A percentile compares a stretch with the other conserved stretches of the same genome.
phyloP scores from a whole-genome alignment of 2,113 vertebrate genomes.

The Tringa solitaria region DNA sequence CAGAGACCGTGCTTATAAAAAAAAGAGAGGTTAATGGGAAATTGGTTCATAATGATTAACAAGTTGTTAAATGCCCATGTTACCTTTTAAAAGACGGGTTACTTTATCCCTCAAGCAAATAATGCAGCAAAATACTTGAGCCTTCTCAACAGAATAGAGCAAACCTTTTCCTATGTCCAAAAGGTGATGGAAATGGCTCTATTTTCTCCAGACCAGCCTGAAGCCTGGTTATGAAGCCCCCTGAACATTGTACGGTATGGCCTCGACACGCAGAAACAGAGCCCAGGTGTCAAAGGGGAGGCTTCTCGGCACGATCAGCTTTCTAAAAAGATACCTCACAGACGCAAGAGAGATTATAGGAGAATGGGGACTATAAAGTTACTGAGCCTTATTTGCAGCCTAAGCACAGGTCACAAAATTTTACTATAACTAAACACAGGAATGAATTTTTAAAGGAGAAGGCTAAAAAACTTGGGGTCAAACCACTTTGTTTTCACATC shows the following conservation, averaged over 20 bases:
- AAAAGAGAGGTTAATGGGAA: background rate
- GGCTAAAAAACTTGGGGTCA: background rate
- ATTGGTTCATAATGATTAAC: background rate
- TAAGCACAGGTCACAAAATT: background rate
- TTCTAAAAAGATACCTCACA: background rate
- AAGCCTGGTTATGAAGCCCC: background rate
- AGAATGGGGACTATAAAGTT: background rate
- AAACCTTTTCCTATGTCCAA: background rate
- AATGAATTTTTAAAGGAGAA: background rate
- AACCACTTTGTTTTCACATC: background rate
- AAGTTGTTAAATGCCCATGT: background rate
- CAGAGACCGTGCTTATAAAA: background rate
- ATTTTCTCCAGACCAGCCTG: background rate
- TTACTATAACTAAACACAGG: background rate
- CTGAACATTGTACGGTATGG: accelerated
- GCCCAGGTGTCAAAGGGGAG: background rate
- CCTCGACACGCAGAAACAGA: background rate
- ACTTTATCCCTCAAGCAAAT: background rate
- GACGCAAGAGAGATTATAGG: background rate
- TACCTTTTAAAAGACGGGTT: background rate
- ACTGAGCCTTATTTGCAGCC: background rate
- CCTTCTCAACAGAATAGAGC: background rate
- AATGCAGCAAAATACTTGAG: background rate
- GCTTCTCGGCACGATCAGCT: background rate
- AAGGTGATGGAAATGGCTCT: background rate